phyloP scores from a whole-genome alignment of 2,888 invertebrate species.

The Sminthurides aquaticus region DNA sequence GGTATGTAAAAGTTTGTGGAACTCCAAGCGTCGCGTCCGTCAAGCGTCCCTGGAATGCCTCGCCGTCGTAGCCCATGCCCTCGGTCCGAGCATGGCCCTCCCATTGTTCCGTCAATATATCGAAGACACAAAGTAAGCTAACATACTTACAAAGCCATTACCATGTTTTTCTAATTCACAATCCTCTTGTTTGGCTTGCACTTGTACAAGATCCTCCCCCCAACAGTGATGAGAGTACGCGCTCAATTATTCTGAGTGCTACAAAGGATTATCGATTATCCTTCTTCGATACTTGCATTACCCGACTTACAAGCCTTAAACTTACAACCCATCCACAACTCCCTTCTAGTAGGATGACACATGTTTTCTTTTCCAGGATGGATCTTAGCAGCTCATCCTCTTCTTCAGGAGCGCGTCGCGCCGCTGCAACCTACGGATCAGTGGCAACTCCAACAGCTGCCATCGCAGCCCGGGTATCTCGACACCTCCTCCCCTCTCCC shows the following conservation, averaged over 20 bases:
- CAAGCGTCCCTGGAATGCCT: conserved; percentile 72
- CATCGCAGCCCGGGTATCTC: conserved; percentile 64
- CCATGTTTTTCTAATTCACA: background rate
- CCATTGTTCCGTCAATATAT: conserved; percentile 48
- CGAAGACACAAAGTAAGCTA: conserved; percentile 22
- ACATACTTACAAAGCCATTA: no score
- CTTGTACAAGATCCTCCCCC: background rate
- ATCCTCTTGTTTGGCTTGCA: background rate
- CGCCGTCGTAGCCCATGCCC: conserved; percentile 67
- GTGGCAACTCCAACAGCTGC: conserved; percentile 52
- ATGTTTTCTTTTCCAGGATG: no score
- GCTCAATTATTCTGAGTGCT: no score
- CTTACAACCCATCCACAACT: no score
- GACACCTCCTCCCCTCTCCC: conserved; percentile 65
- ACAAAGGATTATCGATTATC: no score
- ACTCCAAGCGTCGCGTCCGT: conserved; percentile 64
- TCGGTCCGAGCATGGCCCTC: conserved; percentile 54
- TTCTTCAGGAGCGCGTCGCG: conserved; percentile 9
- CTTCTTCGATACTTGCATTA: no score
- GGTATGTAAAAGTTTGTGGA: conserved; percentile 50
- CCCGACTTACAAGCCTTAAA: no score
- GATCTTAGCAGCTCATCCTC: conserved; percentile 20
- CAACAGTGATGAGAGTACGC: no score
- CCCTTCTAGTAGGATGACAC: no score
- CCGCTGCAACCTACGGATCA: conserved; percentile 4